phyloP scores from a whole-genome alignment of 1,140 invertebrate genomes.

The Diplogasteroides magnus region DNA sequence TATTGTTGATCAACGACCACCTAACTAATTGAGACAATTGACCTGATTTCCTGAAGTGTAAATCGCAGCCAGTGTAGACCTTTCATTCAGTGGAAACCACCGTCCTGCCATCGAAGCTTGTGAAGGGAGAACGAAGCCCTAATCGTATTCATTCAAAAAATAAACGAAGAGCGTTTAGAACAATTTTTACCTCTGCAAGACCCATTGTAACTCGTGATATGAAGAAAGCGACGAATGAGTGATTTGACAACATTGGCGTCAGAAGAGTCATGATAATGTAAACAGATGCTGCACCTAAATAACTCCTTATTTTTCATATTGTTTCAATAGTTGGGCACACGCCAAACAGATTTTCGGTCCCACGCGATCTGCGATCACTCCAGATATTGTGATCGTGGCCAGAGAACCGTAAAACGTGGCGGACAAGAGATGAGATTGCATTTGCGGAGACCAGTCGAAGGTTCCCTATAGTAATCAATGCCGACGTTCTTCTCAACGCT shows the following conservation, averaged over 20 bases:
- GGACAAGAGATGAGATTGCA: neutral
- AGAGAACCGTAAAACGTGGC: neutral
- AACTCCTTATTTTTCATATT: no score
- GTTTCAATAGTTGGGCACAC: no score
- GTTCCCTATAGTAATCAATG: neutral
- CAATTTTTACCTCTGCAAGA: neutral
- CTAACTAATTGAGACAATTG: no score
- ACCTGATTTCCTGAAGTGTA: neutral
- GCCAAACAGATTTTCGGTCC: neutral
- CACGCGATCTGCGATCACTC: neutral
- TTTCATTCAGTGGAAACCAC: neutral
- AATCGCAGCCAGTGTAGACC: neutral
- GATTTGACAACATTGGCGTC: neutral
- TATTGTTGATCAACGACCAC: no score
- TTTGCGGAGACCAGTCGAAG: neutral
- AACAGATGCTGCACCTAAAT: neutral
- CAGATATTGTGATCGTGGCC: neutral
- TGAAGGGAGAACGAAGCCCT: neutral
- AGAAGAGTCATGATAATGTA: neutral
- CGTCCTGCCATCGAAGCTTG: neutral
- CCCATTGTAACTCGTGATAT: neutral
- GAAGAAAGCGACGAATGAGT: neutral
- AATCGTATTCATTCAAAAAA: neutral
- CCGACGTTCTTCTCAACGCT: neutral
- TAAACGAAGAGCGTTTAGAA: no score